These are phyloP conservation scores for Branchellion lobata DNA, from an alignment of 2,888 invertebrate species.

Conservation along the genomic window DNA sequence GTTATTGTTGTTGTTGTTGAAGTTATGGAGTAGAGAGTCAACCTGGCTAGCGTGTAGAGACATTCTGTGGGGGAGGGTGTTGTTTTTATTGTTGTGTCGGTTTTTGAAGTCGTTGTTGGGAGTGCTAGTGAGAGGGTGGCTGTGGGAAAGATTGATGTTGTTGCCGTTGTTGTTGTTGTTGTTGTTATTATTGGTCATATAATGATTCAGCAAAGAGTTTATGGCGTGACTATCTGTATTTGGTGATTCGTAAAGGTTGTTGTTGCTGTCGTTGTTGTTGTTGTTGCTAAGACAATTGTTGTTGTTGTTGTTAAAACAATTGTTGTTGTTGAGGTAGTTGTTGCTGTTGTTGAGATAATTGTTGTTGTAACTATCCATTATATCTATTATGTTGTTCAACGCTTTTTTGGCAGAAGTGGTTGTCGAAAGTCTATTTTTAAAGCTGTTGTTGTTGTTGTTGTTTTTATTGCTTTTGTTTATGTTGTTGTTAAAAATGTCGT, in stretches of 20 bases:
- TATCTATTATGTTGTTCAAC: not conserved
- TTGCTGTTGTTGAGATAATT: conserved; percentile 15
- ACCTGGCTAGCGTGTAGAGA: not conserved
- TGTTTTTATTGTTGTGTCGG: not conserved
- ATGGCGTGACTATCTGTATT: not conserved
- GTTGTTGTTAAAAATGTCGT: conserved; percentile 5
- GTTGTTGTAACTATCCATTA: conserved; percentile 25
- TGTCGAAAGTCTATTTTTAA: not conserved
- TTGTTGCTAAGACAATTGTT: conserved; percentile 30
- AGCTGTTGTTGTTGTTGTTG: conserved; percentile 12
- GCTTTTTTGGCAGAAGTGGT: conserved; percentile 16
- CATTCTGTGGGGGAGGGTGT: not conserved
- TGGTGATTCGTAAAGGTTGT: not conserved
- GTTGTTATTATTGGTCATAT: no score
- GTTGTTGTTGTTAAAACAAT: not conserved
- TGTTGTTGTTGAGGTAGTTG: not conserved
- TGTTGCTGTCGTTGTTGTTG: conserved; percentile 10
- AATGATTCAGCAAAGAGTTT: conserved; percentile 4
- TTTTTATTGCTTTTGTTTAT: not conserved
- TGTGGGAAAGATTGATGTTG: not conserved
- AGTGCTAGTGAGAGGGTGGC: not conserved
- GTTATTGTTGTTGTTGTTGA: not conserved
- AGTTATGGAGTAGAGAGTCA: not conserved
- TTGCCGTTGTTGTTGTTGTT: no score
- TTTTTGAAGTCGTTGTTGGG: not conserved